These are phyloP conservation scores for Antheraea mylitta DNA, from an alignment of 1,140 invertebrate species.

Conservation along the genomic window DNA sequence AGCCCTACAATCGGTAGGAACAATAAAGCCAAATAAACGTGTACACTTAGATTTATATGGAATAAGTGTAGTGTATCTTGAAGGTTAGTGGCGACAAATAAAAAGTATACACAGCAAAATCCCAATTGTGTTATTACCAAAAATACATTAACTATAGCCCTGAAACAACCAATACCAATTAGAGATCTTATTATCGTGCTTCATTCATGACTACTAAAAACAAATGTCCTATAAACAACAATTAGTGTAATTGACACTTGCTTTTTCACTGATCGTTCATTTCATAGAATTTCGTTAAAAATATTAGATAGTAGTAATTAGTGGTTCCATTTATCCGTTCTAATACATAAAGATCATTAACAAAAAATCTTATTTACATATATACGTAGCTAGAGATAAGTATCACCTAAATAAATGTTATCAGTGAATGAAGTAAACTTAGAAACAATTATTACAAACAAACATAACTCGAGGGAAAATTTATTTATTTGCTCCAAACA, in stretches of 20 bases:
- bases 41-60: constrained; percentile 71
- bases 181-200: neutral
- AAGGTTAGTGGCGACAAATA: constrained; percentile 95
- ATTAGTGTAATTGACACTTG: neutral
- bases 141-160: constrained; percentile 86
- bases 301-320: neutral
- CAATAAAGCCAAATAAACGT: constrained; percentile 83
- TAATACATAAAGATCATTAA: neutral
- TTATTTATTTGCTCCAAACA: constrained; percentile 9
- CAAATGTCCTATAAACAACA: neutral
- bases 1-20: constrained; percentile 86
- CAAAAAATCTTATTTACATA: neutral
- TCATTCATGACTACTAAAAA: neutral
- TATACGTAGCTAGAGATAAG: neutral
- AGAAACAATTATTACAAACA: constrained; percentile 8
- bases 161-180: constrained; percentile 69
- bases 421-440: constrained; percentile 7
- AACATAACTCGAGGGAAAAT: neutral
- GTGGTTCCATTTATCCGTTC: too few relatives aligned
- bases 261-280: neutral
- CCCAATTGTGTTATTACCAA: constrained; percentile 95
- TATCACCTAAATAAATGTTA: constrained; percentile 1
- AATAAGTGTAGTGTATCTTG: constrained; percentile 84
- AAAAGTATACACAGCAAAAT: constrained; percentile 97
- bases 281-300: neutral